A percentile compares a stretch with the other conserved stretches of the same genome.
These are phyloP conservation scores for Otolemur garnettii DNA, from an alignment of 2,113 vertebrate species.

Conservation along the genomic window DNA sequence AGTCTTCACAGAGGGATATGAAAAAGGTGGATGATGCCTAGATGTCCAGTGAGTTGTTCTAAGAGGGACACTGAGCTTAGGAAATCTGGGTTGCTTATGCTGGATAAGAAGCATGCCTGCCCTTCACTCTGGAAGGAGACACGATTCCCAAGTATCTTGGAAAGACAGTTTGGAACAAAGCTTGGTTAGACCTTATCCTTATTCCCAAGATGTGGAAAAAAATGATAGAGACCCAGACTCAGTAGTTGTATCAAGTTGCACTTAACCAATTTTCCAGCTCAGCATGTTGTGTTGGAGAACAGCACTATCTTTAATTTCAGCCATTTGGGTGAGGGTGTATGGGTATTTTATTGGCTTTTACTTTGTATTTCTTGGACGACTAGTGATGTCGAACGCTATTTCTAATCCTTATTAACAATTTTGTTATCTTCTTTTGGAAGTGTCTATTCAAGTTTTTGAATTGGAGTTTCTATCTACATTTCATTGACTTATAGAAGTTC, in stretches of 20 bases:
- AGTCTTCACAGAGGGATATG: not conserved
- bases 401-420: not conserved
- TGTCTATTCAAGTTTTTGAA: not conserved
- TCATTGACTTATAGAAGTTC: not conserved
- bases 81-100: not conserved
- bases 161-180: not conserved
- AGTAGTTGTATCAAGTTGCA: not conserved
- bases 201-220: not conserved
- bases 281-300: no score
- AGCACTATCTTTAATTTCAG: not conserved
- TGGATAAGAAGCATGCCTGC: not conserved
- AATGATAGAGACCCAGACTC: not conserved
- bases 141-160: not conserved
- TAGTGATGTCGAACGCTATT: not conserved
- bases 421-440: not conserved
- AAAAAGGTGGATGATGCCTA: not conserved
- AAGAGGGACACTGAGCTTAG: not conserved
- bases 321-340: not conserved
- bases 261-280: not conserved
- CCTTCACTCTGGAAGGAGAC: not conserved
- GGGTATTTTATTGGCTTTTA: not conserved
- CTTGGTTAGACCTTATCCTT: no score
- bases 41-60: not conserved
- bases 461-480: not conserved
- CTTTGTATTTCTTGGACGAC: not conserved